Evolutionary conservation across 2,113 vertebrate genomes (phyloP), one percentile per base, ranked within the genome.

Genomic region (Oreotrochilus melanogaster): DNA sequence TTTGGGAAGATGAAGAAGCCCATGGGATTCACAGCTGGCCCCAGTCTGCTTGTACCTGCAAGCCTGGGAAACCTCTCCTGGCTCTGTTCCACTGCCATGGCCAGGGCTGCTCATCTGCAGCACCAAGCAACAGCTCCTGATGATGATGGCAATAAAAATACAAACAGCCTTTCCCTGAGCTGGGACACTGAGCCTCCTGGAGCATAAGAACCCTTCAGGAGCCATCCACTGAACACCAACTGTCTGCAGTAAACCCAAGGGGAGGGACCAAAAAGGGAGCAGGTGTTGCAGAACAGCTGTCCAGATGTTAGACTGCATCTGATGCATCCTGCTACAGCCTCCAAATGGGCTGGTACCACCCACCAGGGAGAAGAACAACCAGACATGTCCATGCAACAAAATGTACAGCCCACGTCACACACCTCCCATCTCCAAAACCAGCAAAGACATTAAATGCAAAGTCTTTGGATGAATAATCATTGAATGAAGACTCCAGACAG

Each of bases 341-440:
- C 39, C 62, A 89, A 87, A 61, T n/a, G 33, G 60, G 33, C 33
- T 82, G 25, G 50, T 47, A 61, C 54, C 78, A 82, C 33, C 78
- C 95, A 89, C 70, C 37, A 24, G 30, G 56, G 43, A 74, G 45
- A 85, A 76, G 35, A 86, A 53, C 82, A 88, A 73, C 67, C 71
- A 86, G 60, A 88, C 0, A 0, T 72, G 25, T 23, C 47, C 31
- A 45, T 54, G 58, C 58, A 76, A 65, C 31, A 73, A 57, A 92
- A 48, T 9, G 65, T 17, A 33, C 25, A 39, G 23, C 54, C 80
- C n/a, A 72, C 80, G 67, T 86, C 47, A 62, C 0, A 1, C 2
- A 6, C 15, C 47, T 79, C 67, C 45, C 70, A 50, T 33, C 71
- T 72, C 72, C 18, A 64, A 61, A 45, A 73, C 62, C 81, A 86